Evolutionary conservation across 2,888 invertebrate species (phyloP), one percentile per base, ranked within the genome.

Genomic region (Blera fallax): DNA sequence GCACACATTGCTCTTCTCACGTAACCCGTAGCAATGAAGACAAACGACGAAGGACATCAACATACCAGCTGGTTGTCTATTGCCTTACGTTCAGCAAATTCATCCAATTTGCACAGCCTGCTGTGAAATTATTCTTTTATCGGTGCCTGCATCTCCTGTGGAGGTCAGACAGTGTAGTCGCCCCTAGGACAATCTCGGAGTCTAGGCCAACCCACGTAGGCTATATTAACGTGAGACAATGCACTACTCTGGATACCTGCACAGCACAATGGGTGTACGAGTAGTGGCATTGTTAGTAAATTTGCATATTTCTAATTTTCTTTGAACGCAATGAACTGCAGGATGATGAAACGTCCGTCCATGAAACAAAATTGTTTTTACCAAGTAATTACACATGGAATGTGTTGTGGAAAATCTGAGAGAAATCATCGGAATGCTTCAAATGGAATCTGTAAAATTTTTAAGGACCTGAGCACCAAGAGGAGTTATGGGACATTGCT

Each of bases 301-400:
- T 79, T 79, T 79, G 79, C 79, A 72, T 79, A 72, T 72, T 56
- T 72, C 64, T 72, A 79, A 79, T 79, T 72, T 58, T 29, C 64
- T 37, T 16, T 32, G 45, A 34, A 64, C 32, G 54, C 62, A 21
- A 79, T 37, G 45, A 62, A 78, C 34, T 52, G 54, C 62, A 62
- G 24, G 27, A 62, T 58, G 18, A 73, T 52, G 54, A 52, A 62
- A 62, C 40, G 48, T 52, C 43, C 70, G 27, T 34, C 8, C 48
- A 24, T 56, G 45, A 29, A 64, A 32, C 29, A 14, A 72, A 79
- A 79, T 72, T 70, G 56, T 56, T 72, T 58, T 72, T 54, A 56
- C 37, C 21, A 45, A 27, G 40, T 24, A 60, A 72, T 69, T 64
- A 58, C 37, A 27, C 48, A 43, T 34, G 62, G 16, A 64, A 56